Conservation (phyloP, 2,797 vertebrate species). For the Myotis pilosus region DNA sequence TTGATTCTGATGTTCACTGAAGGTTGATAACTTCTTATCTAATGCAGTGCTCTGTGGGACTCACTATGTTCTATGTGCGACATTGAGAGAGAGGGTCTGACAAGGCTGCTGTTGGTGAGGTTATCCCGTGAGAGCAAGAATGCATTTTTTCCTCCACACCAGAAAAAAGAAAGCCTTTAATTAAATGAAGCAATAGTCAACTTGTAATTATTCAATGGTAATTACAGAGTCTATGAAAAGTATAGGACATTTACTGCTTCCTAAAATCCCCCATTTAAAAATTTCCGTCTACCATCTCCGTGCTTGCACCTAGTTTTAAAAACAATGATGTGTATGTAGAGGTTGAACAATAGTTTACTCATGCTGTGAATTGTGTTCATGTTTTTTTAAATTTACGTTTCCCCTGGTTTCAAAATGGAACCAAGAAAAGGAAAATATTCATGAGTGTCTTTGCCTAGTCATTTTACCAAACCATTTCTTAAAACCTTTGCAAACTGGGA, state of each 20-base stretch:
- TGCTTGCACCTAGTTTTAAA: neutral
- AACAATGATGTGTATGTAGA: neutral
- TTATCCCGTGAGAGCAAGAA: neutral
- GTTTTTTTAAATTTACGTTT: neutral
- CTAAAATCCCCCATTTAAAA: conserved; percentile 27
- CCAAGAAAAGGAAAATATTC: neutral
- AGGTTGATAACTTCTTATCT: neutral
- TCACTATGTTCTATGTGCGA: neutral
- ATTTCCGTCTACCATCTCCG: neutral
- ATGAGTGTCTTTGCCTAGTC: neutral
- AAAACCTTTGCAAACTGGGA: neutral
- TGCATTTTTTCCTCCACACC: neutral
- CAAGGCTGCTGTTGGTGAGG: neutral
- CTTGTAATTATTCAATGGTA: conserved; percentile 59
- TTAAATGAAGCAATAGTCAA: conserved; percentile 54
- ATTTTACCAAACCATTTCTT: neutral
- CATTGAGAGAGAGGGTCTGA: neutral
- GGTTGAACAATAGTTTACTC: conserved; percentile 6
- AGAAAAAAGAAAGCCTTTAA: neutral
- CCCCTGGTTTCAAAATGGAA: conserved; percentile 5
- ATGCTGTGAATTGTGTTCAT: neutral
- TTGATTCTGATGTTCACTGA: neutral
- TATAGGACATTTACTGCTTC: neutral
- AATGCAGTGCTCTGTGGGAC: neutral
- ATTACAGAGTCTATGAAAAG: conserved; percentile 49